These are phyloP conservation scores for Neodiprion fabricii DNA, from an alignment of 1,140 invertebrate species.

Conservation along the genomic window DNA sequence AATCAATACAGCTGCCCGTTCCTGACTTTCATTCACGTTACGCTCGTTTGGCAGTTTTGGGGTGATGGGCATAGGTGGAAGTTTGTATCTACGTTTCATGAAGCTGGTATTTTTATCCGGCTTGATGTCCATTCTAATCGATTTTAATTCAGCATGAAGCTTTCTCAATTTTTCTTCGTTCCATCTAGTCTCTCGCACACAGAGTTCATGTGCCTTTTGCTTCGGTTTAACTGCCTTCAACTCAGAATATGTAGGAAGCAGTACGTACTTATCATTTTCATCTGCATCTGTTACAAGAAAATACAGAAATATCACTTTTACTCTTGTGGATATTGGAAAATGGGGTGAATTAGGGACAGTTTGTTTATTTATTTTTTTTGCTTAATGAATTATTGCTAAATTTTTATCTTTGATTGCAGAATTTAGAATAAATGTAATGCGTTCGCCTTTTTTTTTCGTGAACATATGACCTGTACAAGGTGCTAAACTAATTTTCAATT, in stretches of 20 bases:
- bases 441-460: constrained; percentile 19
- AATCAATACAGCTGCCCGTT: constrained; percentile 67
- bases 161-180: constrained; percentile 65
- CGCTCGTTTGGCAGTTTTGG: constrained; percentile 63
- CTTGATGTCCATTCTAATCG: constrained; percentile 32
- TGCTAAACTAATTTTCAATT: too few species aligned
- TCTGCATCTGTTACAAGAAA: constrained; percentile 39
- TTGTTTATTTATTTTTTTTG: too few species aligned
- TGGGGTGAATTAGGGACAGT: too few species aligned
- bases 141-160: constrained; percentile 65
- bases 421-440: neutral
- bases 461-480: too few species aligned
- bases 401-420: neutral
- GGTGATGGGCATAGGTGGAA: constrained; percentile 59
- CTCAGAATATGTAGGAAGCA: constrained; percentile 39
- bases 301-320: constrained; percentile 8
- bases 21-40: constrained; percentile 62
- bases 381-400: constrained; percentile 1
- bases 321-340: too few species aligned
- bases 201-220: constrained; percentile 51
- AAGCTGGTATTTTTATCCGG: constrained; percentile 23
- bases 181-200: constrained; percentile 68
- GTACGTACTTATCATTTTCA: constrained; percentile 45
- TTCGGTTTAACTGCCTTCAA: constrained; percentile 38
- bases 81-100: constrained; percentile 46